Conservation (phyloP, 2,113 vertebrate species). For the Ptilonorhynchus violaceus region DNA sequence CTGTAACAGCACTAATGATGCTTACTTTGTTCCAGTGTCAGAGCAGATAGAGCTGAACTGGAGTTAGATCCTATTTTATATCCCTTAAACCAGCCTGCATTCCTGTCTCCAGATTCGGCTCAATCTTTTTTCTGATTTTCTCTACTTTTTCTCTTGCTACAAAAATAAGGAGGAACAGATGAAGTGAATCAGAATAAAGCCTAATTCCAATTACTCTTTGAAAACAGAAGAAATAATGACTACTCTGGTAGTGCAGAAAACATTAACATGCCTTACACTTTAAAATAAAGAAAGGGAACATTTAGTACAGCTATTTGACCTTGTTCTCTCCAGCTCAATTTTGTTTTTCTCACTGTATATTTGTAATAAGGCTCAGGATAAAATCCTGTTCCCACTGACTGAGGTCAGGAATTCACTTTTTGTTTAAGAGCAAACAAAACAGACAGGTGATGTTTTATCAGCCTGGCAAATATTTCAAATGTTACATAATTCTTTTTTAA, state of each 20-base stretch:
- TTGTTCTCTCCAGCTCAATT: neutral
- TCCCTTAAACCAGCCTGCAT: neutral
- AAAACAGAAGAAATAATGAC: neutral
- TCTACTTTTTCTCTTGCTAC: neutral
- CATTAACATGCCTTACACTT: neutral
- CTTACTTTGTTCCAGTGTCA: neutral
- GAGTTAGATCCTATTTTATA: neutral
- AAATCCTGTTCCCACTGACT: neutral
- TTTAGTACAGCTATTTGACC: neutral
- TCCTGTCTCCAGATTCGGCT: neutral
- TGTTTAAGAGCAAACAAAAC: neutral
- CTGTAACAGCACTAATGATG: neutral
- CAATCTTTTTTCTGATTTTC: neutral
- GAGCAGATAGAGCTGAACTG: neutral
- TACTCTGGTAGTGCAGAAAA: neutral
- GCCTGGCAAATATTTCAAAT: neutral
- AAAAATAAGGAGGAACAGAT: neutral
- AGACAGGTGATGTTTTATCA: neutral
- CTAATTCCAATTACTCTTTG: neutral
- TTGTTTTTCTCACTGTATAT: neutral
- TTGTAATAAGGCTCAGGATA: neutral
- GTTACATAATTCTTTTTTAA: neutral
- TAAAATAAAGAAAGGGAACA: neutral
- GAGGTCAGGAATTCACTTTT: neutral
- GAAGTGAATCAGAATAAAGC: neutral